phyloP scores from a whole-genome alignment of 2,797 vertebrate species.

The Prionace glauca region DNA sequence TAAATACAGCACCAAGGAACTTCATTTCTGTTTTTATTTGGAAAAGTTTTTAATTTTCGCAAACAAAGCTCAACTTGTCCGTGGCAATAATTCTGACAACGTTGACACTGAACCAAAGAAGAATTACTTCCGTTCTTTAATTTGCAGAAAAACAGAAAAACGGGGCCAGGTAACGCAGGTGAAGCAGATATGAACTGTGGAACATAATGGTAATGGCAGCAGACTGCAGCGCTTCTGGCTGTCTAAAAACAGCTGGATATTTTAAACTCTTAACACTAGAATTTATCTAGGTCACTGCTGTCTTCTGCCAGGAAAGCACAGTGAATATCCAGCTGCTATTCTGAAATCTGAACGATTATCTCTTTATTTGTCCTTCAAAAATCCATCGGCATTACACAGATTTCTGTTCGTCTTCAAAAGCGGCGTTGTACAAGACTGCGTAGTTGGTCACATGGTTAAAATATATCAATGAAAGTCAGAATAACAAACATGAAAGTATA shows the following conservation, averaged over 20 bases:
- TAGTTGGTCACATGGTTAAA: not conserved
- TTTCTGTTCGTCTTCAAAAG: not conserved
- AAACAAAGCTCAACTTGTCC: not conserved
- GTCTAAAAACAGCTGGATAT: not conserved
- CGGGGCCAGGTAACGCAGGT: not conserved
- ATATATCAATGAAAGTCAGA: not conserved
- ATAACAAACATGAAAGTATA: not conserved
- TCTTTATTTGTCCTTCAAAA: constrained; percentile 26
- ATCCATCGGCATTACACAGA: not conserved
- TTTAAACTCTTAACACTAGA: not conserved
- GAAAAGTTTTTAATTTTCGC: not conserved
- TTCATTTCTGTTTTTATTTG: not conserved
- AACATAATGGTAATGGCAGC: not conserved
- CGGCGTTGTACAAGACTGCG: not conserved
- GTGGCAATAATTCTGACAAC: not conserved
- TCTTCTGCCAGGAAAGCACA: not conserved
- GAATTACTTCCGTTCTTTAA: not conserved
- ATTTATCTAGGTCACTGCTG: constrained; percentile 30
- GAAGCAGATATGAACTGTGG: not conserved
- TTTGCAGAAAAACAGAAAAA: not conserved
- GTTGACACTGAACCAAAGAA: not conserved
- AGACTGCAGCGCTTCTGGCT: not conserved
- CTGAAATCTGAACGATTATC: not conserved
- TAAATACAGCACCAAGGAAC: not conserved
- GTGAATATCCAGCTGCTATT: not conserved